Conservation (phyloP, 1,140 invertebrate genomes). For the Habropoda laboriosa region DNA sequence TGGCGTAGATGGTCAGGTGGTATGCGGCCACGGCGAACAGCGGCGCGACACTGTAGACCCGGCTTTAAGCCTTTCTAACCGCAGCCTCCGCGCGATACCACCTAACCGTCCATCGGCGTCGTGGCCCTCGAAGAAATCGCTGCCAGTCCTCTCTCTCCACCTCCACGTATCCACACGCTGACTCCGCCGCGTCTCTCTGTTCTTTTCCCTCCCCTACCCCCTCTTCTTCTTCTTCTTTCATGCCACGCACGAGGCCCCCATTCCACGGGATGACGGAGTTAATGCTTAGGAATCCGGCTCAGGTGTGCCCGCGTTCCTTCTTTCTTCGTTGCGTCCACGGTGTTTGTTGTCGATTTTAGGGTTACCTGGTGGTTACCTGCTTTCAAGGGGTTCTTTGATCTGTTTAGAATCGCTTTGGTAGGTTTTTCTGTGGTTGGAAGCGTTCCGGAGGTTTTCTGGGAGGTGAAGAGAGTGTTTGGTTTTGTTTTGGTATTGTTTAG, state of each 20-base stretch:
- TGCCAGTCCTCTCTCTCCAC: constrained; percentile 16
- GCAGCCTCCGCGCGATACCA: constrained; percentile 59
- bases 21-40: constrained; percentile 30
- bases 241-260: neutral
- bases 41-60: constrained; percentile 20
- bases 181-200: constrained; percentile 2
- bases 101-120: neutral
- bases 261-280: too few relatives aligned
- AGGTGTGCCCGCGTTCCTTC: constrained; percentile 38
- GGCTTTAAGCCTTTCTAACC: constrained; percentile 70
- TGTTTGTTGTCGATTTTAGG: constrained; percentile 12
- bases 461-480: too few relatives aligned
- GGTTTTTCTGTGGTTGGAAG: too few relatives aligned
- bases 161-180: constrained; percentile 14
- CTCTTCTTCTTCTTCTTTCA: constrained; percentile 5
- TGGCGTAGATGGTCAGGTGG: constrained; percentile 33
- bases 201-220: neutral
- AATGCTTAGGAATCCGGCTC: constrained; percentile 40
- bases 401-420: too few relatives aligned
- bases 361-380: too few relatives aligned
- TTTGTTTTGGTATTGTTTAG: too few relatives aligned
- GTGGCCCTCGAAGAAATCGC: constrained; percentile 42
- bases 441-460: too few relatives aligned
- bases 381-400: too few relatives aligned
- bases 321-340: neutral